A percentile compares a stretch with the other conserved stretches of the same genome.
These are phyloP conservation scores for Cataglyphis livida DNA, from an alignment of 2,888 invertebrate genomes.

Conservation along the genomic window DNA sequence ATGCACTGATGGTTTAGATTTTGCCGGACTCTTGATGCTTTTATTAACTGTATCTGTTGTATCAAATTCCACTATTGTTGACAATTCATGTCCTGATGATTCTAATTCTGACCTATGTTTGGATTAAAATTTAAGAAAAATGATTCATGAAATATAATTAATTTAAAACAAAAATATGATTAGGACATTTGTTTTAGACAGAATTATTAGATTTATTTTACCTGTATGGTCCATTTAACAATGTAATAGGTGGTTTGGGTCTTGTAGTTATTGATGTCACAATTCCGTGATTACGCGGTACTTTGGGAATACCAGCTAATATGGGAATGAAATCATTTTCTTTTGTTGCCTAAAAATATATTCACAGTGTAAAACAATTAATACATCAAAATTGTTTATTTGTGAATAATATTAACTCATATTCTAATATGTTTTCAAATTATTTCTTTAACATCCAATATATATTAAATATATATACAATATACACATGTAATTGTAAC, in stretches of 20 bases:
- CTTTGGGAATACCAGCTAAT: conserved; percentile 79
- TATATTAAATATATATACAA: background rate
- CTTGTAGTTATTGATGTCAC: conserved; percentile 64
- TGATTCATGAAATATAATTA: background rate
- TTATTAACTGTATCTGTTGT: conserved; percentile 88
- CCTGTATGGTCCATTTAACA: conserved; percentile 78
- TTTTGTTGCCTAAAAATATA: conserved; percentile 54
- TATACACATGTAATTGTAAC: background rate
- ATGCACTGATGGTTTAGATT: conserved; percentile 69
- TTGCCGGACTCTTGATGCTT: conserved; percentile 73
- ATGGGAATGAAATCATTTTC: conserved; percentile 75
- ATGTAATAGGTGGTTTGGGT: conserved; percentile 79
- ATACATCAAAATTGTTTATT: background rate
- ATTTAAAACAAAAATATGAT: conserved; percentile 6
- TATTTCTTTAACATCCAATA: background rate
- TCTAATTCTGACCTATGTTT: conserved; percentile 75
- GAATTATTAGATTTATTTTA: conserved; percentile 59
- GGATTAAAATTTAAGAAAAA: conserved; percentile 19
- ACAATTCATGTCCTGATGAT: conserved; percentile 87
- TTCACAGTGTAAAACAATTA: background rate
- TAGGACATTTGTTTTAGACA: conserved; percentile 5
- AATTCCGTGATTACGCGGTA: conserved; percentile 67
- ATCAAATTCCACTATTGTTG: conserved; percentile 90
- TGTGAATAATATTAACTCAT: background rate
- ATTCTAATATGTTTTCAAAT: background rate